A percentile compares a stretch with the other conserved stretches of the same genome.
Conservation (phyloP, 35 echinoderm and acorn worm species). For the Diadema setosum region DNA sequence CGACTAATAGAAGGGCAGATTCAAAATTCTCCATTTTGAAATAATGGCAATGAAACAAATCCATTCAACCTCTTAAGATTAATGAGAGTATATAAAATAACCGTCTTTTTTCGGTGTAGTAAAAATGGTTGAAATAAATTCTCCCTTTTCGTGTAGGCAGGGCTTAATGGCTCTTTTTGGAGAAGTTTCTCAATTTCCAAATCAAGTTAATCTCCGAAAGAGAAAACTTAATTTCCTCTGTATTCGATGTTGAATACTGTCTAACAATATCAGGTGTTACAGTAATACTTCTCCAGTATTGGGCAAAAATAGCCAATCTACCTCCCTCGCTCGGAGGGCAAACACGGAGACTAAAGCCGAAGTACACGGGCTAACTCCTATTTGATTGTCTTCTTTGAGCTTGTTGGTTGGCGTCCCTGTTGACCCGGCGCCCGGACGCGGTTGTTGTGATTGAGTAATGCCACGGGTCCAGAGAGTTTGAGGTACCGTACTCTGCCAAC, state of each 20-base stretch:
- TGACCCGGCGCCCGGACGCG: background rate
- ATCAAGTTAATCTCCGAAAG: background rate
- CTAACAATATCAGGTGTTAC: background rate
- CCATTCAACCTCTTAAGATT: conserved; percentile 26
- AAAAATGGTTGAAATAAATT: conserved; percentile 59
- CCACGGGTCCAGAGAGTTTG: background rate
- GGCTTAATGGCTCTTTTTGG: background rate
- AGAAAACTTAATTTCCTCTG: background rate
- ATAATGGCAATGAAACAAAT: conserved; percentile 21
- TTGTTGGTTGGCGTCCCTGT: background rate
- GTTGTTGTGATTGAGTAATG: background rate
- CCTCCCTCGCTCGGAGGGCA: background rate
- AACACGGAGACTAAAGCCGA: no score
- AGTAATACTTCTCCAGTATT: background rate
- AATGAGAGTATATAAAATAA: conserved; percentile 7
- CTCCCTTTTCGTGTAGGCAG: background rate
- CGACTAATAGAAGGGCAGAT: background rate
- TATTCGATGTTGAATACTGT: background rate
- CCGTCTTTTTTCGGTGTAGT: conserved; percentile 51
- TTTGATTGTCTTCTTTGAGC: background rate
- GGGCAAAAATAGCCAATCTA: background rate
- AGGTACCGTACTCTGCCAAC: background rate
- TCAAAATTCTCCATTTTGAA: conserved; percentile 62
- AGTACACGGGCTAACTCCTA: background rate
- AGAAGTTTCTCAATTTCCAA: background rate